Evolutionary conservation across 2,113 vertebrate species (phyloP).

Genomic region (Xenotilapia flavipinnis): DNA sequence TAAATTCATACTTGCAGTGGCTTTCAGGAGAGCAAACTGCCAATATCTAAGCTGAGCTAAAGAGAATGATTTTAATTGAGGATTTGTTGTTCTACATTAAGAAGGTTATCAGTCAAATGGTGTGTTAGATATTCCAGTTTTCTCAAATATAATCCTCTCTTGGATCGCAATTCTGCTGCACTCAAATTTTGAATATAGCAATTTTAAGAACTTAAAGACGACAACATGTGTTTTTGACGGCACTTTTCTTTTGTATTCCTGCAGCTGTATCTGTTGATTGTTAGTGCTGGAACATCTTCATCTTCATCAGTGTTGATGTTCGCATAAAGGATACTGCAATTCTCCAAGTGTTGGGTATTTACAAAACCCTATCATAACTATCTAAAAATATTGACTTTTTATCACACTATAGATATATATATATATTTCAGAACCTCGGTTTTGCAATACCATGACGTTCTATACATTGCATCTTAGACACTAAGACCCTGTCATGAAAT

Average conservation of each 20-base stretch:
- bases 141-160: background rate
- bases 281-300: constrained; percentile 42
- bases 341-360: background rate
- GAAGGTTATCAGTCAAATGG: background rate
- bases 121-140: background rate
- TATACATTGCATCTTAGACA: background rate
- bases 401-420: background rate
- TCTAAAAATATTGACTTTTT: background rate
- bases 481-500: background rate
- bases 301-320: constrained; percentile 31
- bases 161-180: background rate
- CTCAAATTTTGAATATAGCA: background rate
- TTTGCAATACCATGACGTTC: background rate
- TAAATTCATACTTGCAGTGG: constrained; percentile 15
- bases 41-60: constrained; percentile 2
- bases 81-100: constrained; percentile 28
- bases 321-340: constrained; percentile 19
- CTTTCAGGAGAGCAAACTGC: constrained; percentile 1
- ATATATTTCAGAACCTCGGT: background rate
- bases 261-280: background rate
- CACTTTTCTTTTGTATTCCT: background rate
- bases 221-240: background rate
- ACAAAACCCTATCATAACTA: background rate
- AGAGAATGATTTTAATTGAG: constrained; percentile 25
- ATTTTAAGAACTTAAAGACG: background rate